phyloP scores from a whole-genome alignment of 2,113 vertebrate species.

The Dasyurus viverrinus region DNA sequence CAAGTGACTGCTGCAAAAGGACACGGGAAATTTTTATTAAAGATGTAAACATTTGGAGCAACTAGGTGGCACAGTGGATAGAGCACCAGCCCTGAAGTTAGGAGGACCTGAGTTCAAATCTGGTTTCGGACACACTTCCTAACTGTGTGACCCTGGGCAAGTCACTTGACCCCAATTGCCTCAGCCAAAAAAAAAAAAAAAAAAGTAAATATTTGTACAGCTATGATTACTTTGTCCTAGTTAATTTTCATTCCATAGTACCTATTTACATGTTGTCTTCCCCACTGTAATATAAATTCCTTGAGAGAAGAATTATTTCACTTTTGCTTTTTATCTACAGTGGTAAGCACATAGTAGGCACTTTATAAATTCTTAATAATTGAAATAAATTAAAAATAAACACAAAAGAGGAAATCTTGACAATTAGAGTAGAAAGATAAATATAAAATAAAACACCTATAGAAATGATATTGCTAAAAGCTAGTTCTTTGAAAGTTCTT shows the following conservation, averaged over 20 bases:
- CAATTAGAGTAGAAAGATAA: neutral
- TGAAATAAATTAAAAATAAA: neutral
- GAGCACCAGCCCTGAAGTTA: too few relatives aligned
- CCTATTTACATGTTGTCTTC: neutral
- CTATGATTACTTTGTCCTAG: neutral
- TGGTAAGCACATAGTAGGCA: neutral
- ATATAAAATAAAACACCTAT: too few relatives aligned
- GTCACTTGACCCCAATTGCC: too few relatives aligned
- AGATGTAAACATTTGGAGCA: too few relatives aligned
- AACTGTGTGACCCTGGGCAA: too few relatives aligned
- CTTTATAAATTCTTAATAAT: neutral
- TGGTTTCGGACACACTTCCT: too few relatives aligned
- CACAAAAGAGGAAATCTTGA: neutral
- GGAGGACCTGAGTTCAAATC: too few relatives aligned
- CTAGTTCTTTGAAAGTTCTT: neutral
- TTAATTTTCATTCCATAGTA: neutral
- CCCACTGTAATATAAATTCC: neutral
- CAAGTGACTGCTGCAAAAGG: too few relatives aligned
- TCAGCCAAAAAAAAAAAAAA: too few relatives aligned
- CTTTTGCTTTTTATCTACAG: neutral
- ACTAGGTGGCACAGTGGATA: too few relatives aligned
- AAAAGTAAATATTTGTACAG: too few relatives aligned
- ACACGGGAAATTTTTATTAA: too few relatives aligned
- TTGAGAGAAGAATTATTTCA: neutral
- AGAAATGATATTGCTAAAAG: neutral